Percentiles rank a stretch among this genome's conserved stretches.
Conservation (phyloP, 2,797 vertebrate genomes). For the Adelosebastes latens region DNA sequence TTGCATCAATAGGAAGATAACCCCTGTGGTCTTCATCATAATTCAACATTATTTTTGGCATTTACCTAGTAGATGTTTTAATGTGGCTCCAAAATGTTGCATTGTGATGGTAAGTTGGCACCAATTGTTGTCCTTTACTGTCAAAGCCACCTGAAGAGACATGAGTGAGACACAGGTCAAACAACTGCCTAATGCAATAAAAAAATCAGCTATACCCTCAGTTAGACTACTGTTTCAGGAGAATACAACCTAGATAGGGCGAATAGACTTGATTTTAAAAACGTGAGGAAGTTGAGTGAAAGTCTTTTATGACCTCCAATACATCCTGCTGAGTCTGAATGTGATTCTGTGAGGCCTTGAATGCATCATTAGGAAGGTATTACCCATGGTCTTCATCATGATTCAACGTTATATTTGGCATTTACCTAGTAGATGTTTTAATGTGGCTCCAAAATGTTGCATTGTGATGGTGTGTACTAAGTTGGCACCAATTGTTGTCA, state of each 20-base stretch:
- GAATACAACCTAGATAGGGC: neutral
- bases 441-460: neutral
- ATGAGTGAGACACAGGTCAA: neutral
- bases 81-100: neutral
- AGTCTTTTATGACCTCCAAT: neutral
- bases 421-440: neutral
- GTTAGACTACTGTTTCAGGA: neutral
- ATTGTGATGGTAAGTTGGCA: neutral
- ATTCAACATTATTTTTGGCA: neutral
- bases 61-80: neutral
- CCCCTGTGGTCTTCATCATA: neutral
- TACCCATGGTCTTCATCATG: neutral
- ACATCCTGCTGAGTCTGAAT: too few relatives aligned
- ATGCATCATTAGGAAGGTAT: neutral
- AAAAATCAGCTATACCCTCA: neutral
- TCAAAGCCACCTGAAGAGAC: conserved; percentile 19
- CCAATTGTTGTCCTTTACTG: neutral
- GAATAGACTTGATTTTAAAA: neutral
- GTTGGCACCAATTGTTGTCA: neutral
- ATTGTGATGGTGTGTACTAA: neutral
- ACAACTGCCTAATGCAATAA: neutral
- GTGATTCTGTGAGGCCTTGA: neutral
- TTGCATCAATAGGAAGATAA: neutral
- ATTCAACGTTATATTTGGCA: neutral
- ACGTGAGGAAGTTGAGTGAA: neutral